phyloP scores from a whole-genome alignment of 2,113 vertebrate genomes.

The Toxostoma redivivum region DNA sequence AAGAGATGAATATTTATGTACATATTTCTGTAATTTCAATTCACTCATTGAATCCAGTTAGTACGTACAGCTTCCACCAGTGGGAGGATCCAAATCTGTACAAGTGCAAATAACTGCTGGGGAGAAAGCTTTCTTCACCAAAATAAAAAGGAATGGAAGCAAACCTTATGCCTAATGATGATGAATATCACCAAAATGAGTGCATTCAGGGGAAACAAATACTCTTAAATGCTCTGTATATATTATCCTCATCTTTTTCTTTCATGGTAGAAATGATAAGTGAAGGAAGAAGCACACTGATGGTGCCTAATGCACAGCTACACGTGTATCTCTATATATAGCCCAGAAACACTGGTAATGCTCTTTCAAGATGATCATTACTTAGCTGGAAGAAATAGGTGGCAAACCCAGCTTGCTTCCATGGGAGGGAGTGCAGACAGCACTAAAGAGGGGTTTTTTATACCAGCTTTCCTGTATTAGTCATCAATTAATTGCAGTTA shows the following conservation, averaged over 20 bases:
- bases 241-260: background rate
- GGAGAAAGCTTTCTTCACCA: slow-evolving; percentile 1
- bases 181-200: slow-evolving; percentile 31
- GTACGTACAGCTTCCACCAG: background rate
- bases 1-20: slow-evolving; percentile 48
- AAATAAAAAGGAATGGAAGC: slow-evolving; percentile 12
- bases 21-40: slow-evolving; percentile 44
- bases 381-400: background rate
- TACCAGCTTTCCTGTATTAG: background rate
- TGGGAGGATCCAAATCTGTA: slow-evolving; percentile 34
- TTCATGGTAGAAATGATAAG: background rate
- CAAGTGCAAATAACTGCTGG: slow-evolving; percentile 10
- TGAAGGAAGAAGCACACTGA: background rate
- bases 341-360: background rate
- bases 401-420: background rate
- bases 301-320: background rate
- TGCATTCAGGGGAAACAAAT: background rate
- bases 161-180: slow-evolving; percentile 31
- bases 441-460: background rate
- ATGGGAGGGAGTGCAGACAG: background rate
- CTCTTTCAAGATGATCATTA: background rate
- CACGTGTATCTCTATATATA: background rate
- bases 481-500: background rate
- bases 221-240: slow-evolving; percentile 9
- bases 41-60: background rate